Conservation (phyloP, 2,888 invertebrate species). For the Campopleginae sp. region DNA sequence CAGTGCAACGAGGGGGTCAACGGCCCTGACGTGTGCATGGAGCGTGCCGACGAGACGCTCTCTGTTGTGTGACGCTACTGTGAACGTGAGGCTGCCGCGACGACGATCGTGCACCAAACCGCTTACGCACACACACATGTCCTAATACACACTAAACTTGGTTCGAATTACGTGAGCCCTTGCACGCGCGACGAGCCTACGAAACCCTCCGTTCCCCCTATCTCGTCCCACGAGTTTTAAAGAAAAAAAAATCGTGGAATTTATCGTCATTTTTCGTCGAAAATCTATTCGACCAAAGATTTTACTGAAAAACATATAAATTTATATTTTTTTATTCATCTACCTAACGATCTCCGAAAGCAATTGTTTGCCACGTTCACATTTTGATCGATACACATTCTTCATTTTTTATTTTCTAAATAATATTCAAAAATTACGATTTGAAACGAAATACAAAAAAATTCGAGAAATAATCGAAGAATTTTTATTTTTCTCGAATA, state of each 20-base stretch:
- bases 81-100: conserved; percentile 45
- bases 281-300: background rate
- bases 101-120: conserved; percentile 55
- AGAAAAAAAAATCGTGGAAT: background rate
- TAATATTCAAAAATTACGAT: background rate
- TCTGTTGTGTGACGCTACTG: conserved; percentile 51
- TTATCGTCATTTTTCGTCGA: background rate
- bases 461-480: background rate
- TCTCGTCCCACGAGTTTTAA: background rate
- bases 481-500: background rate
- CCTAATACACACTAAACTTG: background rate
- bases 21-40: conserved; percentile 81
- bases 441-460: background rate
- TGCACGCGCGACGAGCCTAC: conserved; percentile 18
- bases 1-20: conserved; percentile 76
- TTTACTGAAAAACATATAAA: background rate
- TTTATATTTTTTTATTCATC: background rate
- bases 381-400: background rate
- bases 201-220: background rate
- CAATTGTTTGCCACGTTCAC: background rate
- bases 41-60: conserved; percentile 79
- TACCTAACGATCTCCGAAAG: background rate
- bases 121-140: conserved; percentile 40
- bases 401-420: background rate
- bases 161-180: conserved; percentile 22